Evolutionary conservation across 1,140 invertebrate species (phyloP).

Genomic region (Hyphantria cunea): DNA sequence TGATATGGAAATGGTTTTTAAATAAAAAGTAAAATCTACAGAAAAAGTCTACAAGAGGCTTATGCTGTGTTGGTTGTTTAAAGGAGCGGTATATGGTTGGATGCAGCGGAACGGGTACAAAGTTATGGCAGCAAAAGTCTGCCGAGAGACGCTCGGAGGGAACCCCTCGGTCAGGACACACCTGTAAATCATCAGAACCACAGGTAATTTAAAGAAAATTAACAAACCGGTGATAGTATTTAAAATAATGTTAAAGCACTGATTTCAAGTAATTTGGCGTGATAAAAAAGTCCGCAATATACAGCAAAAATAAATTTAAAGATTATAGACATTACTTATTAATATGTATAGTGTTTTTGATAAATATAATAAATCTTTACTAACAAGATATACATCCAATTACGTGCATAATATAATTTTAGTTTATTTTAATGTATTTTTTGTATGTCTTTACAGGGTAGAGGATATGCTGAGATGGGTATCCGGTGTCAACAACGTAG

Average conservation of each 20-base stretch:
- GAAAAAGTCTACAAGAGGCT: too few relatives aligned
- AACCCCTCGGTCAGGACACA: slow-evolving; percentile 90
- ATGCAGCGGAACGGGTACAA: slow-evolving; percentile 88
- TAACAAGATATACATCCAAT: not conserved
- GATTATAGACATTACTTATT: too few relatives aligned
- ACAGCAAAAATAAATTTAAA: too few relatives aligned
- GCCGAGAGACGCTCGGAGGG: slow-evolving; percentile 89
- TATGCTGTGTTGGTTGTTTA: slow-evolving; percentile 22
- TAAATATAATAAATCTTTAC: too few relatives aligned
- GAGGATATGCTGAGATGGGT: slow-evolving; percentile 81
- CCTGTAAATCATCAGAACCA: slow-evolving; percentile 67
- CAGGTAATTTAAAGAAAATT: slow-evolving; percentile 46
- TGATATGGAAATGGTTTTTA: too few relatives aligned
- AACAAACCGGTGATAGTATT: too few relatives aligned
- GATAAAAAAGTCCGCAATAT: too few relatives aligned
- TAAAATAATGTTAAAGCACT: too few relatives aligned
- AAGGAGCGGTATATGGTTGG: slow-evolving; percentile 86
- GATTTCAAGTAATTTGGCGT: too few relatives aligned
- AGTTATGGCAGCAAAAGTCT: slow-evolving; percentile 86
- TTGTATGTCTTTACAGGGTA: slow-evolving; percentile 56
- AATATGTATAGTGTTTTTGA: too few relatives aligned
- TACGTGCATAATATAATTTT: not conserved
- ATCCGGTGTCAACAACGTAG: slow-evolving; percentile 74
- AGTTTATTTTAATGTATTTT: not conserved
- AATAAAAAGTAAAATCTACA: too few relatives aligned